A percentile compares a stretch with the other conserved stretches of the same genome.
These are phyloP conservation scores for Physeter macrocephalus DNA, from an alignment of 2,113 vertebrate genomes.

Conservation along the genomic window DNA sequence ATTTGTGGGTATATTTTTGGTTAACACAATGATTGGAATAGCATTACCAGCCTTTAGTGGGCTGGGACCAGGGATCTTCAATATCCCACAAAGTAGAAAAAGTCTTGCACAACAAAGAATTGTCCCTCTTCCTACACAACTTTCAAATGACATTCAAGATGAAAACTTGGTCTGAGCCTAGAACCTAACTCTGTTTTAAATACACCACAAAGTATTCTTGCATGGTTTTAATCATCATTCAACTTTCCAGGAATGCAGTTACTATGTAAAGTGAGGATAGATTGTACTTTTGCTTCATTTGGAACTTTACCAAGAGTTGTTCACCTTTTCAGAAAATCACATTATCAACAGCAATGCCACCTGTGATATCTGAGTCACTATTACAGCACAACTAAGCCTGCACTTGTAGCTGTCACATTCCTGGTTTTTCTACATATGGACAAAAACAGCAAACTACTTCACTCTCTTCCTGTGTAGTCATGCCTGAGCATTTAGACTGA, in stretches of 20 bases:
- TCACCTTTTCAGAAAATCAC: conserved; percentile 25
- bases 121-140: background rate
- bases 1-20: background rate
- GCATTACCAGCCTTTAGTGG: background rate
- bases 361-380: background rate
- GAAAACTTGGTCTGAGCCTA: conserved; percentile 10
- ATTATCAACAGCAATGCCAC: background rate
- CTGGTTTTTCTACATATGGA: background rate
- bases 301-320: conserved; percentile 10
- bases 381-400: background rate
- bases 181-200: conserved; percentile 8
- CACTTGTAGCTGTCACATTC: background rate
- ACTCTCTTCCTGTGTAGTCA: background rate
- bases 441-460: background rate
- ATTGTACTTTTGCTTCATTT: background rate
- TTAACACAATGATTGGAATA: background rate
- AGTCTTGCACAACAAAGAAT: background rate
- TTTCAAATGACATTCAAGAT: conserved; percentile 8
- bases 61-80: background rate
- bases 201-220: background rate
- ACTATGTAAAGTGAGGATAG: background rate
- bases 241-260: conserved; percentile 43
- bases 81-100: background rate
- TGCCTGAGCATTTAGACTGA: background rate
- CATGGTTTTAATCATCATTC: conserved; percentile 31